Evolutionary conservation across 2,888 invertebrate genomes (phyloP), one percentile per base, ranked within the genome.

Genomic region (Thymelicus sylvestris): DNA sequence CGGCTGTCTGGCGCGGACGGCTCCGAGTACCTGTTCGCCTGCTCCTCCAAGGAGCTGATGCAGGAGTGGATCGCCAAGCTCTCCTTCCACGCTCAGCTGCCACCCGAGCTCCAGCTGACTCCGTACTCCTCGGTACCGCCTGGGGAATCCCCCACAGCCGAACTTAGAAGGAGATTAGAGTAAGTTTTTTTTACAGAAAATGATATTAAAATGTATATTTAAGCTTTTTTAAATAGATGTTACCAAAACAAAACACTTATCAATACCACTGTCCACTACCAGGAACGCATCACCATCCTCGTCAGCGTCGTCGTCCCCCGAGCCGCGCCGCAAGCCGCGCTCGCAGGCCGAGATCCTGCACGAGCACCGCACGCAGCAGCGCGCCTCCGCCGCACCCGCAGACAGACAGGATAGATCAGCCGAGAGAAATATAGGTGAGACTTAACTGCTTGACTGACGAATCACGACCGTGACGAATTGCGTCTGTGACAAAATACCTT

Each of bases 21-120:
- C 2, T 97, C 99, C 0, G 98, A 99, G 92, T 99, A 97, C 91
- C 94, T 99, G 74, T 98, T 99, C 89, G 95, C 97, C 60, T 97
- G 97, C 64, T 92, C 95, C 7, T 95, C 95, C 60, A 95, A 96
- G 67, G 95, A 95, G 1, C 96, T 97, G 71, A 96, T 98, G 96
- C 95, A 95, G 80, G 98, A 98, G 73, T 99, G 98, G 98, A 96
- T 98, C 15, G 96, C 96, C 83, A 98, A 98, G 93, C 96, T 99
- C 77, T 95, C 96, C 68, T 99, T 98, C 95, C 98, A 98, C 89
- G 99, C 99, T 13, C 95, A 95, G 81, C 94, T 99, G 75, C 98
- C 98, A 13, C 99, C 99, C 13, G 97, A 96, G 86, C 95, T 98
- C 83, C 98, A 98, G 87, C 94, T 98, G 48, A 94, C 98, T 67